Base-by-base conservation (phyloP, 2,888 invertebrate genomes). In the Drosophila robusta region DNA sequence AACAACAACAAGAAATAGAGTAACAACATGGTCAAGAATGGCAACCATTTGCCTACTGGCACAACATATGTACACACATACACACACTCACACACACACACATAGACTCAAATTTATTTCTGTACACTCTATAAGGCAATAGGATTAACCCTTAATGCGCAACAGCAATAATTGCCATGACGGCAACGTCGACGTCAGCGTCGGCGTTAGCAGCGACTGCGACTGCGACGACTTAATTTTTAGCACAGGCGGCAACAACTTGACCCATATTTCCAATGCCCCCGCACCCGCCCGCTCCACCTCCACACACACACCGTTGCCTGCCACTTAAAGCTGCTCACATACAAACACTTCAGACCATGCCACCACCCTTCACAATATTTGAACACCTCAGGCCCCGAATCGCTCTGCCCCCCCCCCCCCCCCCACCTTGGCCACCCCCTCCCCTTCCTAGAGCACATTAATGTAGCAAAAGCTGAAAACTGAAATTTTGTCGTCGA, bases 71-170 rank as follows among this genome's bases (percentile, higher is more conserved):
- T 34, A 71, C 68, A 42, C 36, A 51, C 41, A 22, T 57, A 51
- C 38, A 42, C 34, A 34, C 49, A 44, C 11, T 8, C 60, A 51
- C 38, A 42, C 34, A 34, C 49, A 44, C 11, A 11, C 26, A 46
- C 51, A 71, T 39, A 60, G 24, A 45, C 47, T 54, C 39, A 63
- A 64, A 81, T 62, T 65, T 69, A 73, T 67, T 70, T 64, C 61
- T 55, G 61, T 79, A 75, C 63, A 66, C 42, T 74, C 34, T 72
- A 50, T 60, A 66, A 66, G 67, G 81, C 84, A 72, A 73, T 78
- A 70, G 80, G 85, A 89, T 85, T 85, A 85, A 85, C 89, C 89
- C 89, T 79, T 87, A 85, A 81, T 89, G 77, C 86, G 73, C 69
- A 71, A 70, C 79, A 77, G 88, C 88, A 85, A 85, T 85, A 87